Evolutionary conservation across 2,113 vertebrate species (phyloP), one percentile per base, ranked within the genome.

Genomic region (Neolamprologus brichardi): DNA sequence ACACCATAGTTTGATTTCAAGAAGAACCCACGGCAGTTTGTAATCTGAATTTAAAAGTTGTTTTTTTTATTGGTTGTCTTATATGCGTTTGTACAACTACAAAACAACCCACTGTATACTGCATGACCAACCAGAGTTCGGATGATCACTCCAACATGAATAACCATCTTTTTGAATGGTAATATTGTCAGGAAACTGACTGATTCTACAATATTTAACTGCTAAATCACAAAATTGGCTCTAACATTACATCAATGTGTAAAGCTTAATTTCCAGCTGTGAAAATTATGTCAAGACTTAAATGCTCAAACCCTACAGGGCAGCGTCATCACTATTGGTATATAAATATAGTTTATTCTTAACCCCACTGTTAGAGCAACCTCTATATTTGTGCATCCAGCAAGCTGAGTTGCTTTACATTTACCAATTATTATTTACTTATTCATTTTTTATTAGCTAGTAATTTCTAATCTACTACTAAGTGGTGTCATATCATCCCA

Each of bases 61-160:
- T n/a, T 62, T 62, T 67, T 58, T 75, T 75, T 15, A 75, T 2
- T 75, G 14, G 9, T 11, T 46, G 14, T 46, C 20, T 75, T 44
- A 25, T 46, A 72, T 72, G 39, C 9, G 1, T 46, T 75, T 75
- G 23, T 9, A 23, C 1, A 0, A 17, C 67, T 28, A 46, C 20
- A 46, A 18, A 46, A 0, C 23, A 75, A 72, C 23, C 20, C 67
- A 72, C 13, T 75, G 67, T 28, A 28, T 46, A 28, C 8, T 75
- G 0, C 14, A 28, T 49, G 44, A 30, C 5, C 41, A 75, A 46
- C 23, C 13, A 17, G 39, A 46, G 41, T 28, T 25, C 5, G 2
- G 2, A 25, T 0, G 0, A 72, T 72, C 3, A 0, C 2, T 72
- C 13, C 3, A 25, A 72, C 13, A 72, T 9, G 3, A 44, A 41